These are phyloP conservation scores for Therioaphis trifolii DNA, from an alignment of 2,888 invertebrate genomes.

Conservation along the genomic window DNA sequence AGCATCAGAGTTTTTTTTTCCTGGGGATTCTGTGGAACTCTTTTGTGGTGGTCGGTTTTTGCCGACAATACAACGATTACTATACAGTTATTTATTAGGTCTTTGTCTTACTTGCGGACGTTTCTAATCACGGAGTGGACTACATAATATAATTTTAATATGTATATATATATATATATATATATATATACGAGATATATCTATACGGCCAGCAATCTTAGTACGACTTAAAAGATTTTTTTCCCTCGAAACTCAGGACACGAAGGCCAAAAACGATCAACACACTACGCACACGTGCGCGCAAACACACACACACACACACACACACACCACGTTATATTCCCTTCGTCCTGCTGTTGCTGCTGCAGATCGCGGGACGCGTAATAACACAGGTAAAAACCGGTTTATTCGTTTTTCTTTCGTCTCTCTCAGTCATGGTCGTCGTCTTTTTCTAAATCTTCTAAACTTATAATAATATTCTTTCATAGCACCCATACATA, in stretches of 20 bases:
- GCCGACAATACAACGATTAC: conserved; percentile 22
- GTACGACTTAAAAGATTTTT: not conserved
- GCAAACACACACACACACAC: conserved; percentile 1
- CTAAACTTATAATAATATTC: not conserved
- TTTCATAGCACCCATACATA: not conserved
- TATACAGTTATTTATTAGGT: conserved; percentile 5
- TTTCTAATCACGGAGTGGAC: too few relatives aligned
- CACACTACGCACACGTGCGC: not conserved
- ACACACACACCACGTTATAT: not conserved
- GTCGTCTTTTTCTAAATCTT: not conserved
- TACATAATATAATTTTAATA: not conserved
- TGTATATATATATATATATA: not conserved
- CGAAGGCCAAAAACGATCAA: not conserved
- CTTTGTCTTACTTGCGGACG: not conserved
- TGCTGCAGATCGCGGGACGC: conserved; percentile 27
- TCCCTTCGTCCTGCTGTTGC: conserved; percentile 21
- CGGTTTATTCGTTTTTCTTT: conserved; percentile 36
- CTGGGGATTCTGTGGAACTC: conserved; percentile 14
- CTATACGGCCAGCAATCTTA: not conserved
- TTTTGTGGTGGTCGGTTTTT: conserved; percentile 34
- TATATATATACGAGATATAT: not conserved
- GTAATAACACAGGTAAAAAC: conserved; percentile 55
- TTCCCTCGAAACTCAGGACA: not conserved
- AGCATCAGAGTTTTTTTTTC: not conserved
- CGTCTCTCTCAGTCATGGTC: not conserved